A percentile compares a stretch with the other conserved stretches of the same genome.
Evolutionary conservation across 2,113 vertebrate genomes (phyloP).

Genomic region (Girardinichthys multiradiatus): DNA sequence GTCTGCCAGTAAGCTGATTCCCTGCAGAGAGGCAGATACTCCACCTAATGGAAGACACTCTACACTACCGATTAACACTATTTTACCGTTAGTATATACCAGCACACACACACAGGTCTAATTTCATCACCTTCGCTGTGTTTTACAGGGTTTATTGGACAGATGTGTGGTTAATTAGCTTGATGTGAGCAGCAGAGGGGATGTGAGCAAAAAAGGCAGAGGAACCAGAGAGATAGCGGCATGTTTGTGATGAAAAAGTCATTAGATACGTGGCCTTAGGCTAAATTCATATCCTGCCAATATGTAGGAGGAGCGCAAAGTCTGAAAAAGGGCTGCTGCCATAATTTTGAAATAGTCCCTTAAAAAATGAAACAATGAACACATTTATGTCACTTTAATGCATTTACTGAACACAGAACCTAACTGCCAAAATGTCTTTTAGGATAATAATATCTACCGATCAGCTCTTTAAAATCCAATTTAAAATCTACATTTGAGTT

Average conservation of each 20-base stretch:
- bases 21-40: conserved; percentile 66
- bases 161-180: conserved; percentile 76
- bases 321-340: background rate
- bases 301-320: conserved; percentile 18
- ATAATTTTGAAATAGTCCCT: background rate
- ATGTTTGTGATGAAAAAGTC: conserved; percentile 51
- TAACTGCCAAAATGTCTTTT: too few relatives aligned
- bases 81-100: conserved; percentile 63
- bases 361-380: background rate
- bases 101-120: conserved; percentile 35
- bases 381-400: background rate
- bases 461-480: too few relatives aligned
- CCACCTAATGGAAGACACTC: conserved; percentile 67
- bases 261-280: conserved; percentile 53
- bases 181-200: conserved; percentile 56
- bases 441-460: background rate
- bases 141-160: conserved; percentile 70
- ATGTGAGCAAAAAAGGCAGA: conserved; percentile 24
- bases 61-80: conserved; percentile 68
- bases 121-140: conserved; percentile 68
- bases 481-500: background rate
- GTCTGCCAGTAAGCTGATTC: conserved; percentile 69
- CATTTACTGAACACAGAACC: too few relatives aligned
- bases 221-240: conserved; percentile 25
- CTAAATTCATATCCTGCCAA: conserved; percentile 14